Conservation (phyloP, 1,140 invertebrate species). For the Drosophila carrolli region DNA sequence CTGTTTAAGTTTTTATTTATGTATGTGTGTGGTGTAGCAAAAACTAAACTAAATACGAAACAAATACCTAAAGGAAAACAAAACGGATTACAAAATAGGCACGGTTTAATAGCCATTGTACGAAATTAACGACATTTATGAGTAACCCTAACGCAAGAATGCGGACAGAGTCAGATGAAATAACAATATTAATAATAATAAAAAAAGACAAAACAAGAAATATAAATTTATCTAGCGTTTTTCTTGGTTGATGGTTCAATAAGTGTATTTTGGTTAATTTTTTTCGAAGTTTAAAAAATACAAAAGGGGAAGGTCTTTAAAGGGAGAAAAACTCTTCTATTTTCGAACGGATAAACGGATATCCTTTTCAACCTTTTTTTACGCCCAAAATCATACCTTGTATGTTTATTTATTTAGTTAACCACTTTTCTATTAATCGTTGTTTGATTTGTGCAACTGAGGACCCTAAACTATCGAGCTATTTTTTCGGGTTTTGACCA, state of each 20-base stretch:
- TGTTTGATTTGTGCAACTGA: too few species aligned
- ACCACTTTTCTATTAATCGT: too few species aligned
- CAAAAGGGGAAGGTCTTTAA: too few species aligned
- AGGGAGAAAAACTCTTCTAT: too few species aligned
- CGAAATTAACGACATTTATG: slow-evolving; percentile 45
- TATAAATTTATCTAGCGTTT: slow-evolving; percentile 12
- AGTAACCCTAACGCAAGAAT: slow-evolving; percentile 48
- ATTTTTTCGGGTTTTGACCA: too few species aligned
- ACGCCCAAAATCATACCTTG: too few species aligned
- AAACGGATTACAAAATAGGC: slow-evolving; percentile 32
- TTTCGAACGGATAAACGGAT: too few species aligned
- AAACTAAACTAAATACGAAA: slow-evolving; percentile 54
- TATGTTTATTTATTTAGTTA: too few species aligned
- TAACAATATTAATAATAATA: slow-evolving; percentile 48
- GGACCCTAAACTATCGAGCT: too few species aligned
- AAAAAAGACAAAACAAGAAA: slow-evolving; percentile 31
- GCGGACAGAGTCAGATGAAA: slow-evolving; percentile 51
- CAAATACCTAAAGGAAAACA: slow-evolving; percentile 30
- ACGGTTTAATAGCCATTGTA: slow-evolving; percentile 50
- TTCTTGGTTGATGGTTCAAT: neutral
- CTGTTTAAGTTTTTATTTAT: slow-evolving; percentile 82
- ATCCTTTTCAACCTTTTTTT: too few species aligned
- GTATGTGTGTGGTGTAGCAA: slow-evolving; percentile 68
- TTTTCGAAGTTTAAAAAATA: too few species aligned
- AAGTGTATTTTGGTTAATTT: too few species aligned